Conservation (phyloP, 2,797 vertebrate genomes). For the Syndactyla subalaris region DNA sequence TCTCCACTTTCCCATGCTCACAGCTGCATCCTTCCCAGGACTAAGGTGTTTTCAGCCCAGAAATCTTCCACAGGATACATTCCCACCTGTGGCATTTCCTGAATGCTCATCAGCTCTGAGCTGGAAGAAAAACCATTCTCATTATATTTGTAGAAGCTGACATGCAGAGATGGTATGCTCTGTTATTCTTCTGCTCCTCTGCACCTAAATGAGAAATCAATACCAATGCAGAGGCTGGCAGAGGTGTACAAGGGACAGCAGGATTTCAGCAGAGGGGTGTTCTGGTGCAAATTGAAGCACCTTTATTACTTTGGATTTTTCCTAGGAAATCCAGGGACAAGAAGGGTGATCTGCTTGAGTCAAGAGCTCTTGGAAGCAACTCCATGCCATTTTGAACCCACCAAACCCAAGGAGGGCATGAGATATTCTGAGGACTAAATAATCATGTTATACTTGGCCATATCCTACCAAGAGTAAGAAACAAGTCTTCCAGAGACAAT, state of each 20-base stretch:
- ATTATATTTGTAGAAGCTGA: background rate
- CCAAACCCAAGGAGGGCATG: accelerated
- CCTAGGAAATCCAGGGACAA: background rate
- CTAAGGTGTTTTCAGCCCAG: too few relatives aligned
- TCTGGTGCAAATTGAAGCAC: background rate
- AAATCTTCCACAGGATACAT: background rate
- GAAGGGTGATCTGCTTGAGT: background rate
- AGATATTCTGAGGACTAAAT: background rate
- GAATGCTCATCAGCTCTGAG: background rate
- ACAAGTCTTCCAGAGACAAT: background rate
- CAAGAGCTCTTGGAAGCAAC: background rate
- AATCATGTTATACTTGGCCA: background rate
- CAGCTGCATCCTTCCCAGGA: too few relatives aligned
- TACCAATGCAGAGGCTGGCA: background rate
- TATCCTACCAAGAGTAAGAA: background rate
- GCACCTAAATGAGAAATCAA: background rate
- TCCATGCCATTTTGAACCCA: background rate
- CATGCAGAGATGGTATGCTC: background rate
- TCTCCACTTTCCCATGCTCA: too few relatives aligned
- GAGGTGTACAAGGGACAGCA: background rate
- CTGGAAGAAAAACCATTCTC: background rate
- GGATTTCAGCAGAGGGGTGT: background rate
- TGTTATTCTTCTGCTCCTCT: background rate
- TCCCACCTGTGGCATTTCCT: background rate
- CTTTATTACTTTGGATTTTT: background rate